Evolutionary conservation across 2,113 vertebrate genomes (phyloP).

Genomic region (Heloderma charlesbogerti): DNA sequence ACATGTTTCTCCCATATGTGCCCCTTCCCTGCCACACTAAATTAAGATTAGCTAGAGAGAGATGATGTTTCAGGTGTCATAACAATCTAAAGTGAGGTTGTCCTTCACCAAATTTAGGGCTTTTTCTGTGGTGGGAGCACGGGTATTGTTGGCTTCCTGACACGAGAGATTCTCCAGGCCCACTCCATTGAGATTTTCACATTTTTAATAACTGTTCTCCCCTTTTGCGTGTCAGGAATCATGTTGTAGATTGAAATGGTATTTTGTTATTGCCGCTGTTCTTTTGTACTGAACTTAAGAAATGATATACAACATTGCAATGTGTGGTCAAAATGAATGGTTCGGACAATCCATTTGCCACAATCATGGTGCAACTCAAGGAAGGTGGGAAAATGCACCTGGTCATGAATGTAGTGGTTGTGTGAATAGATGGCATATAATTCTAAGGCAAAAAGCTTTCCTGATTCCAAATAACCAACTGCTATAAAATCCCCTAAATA

Average conservation of each 20-base stretch:
- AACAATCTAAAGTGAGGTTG: neutral
- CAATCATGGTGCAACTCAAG: neutral
- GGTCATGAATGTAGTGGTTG: neutral
- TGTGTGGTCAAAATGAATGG: neutral
- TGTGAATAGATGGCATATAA: neutral
- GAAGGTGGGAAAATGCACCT: neutral
- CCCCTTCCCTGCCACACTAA: neutral
- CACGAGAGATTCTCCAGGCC: neutral
- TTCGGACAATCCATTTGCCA: neutral
- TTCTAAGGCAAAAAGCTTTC: neutral
- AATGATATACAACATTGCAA: neutral
- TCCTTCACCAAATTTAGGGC: neutral
- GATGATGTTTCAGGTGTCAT: neutral
- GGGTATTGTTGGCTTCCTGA: neutral
- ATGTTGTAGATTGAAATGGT: neutral
- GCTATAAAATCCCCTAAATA: neutral
- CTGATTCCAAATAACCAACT: neutral
- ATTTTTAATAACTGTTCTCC: neutral
- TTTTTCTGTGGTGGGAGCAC: neutral
- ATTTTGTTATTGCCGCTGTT: neutral
- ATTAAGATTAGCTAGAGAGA: neutral
- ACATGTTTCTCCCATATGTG: neutral
- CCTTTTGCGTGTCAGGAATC: neutral
- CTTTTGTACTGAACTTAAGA: neutral
- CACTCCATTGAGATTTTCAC: neutral